Conservation (phyloP, 2,797 vertebrate species). For the Liasis olivaceus region DNA sequence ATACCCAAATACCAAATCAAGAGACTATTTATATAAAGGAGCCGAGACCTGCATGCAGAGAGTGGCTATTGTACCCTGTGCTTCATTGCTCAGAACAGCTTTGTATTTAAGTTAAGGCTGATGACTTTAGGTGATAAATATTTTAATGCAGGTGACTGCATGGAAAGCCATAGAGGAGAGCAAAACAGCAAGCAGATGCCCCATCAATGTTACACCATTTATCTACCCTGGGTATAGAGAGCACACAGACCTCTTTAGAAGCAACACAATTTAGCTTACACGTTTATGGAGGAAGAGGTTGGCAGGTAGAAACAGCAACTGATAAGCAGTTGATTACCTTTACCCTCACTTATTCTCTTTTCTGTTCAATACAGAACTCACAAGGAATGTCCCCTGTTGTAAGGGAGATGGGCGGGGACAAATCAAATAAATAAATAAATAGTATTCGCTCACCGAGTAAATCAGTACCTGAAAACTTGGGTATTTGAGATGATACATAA, state of each 20-base stretch:
- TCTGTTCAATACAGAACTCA: conserved; percentile 26
- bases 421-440: too few relatives aligned
- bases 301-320: not conserved
- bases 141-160: not conserved
- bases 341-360: conserved; percentile 4
- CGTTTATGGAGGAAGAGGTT: not conserved
- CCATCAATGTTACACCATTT: not conserved
- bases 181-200: not conserved
- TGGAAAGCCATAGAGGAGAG: not conserved
- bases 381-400: too few relatives aligned
- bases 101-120: not conserved
- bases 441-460: conserved; percentile 36
- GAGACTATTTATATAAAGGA: too few relatives aligned
- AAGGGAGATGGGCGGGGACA: too few relatives aligned
- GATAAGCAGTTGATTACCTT: not conserved
- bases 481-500: conserved; percentile 45
- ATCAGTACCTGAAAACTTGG: conserved; percentile 43
- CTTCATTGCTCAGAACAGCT: not conserved
- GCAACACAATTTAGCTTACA: too few relatives aligned
- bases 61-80: too few relatives aligned
- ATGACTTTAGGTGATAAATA: not conserved
- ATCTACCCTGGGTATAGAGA: not conserved
- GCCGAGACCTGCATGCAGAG: too few relatives aligned
- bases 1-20: too few relatives aligned
- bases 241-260: too few relatives aligned